A percentile compares a stretch with the other conserved stretches of the same genome.
Conservation (phyloP, 2,888 invertebrate species). For the Agrochola circellaris region DNA sequence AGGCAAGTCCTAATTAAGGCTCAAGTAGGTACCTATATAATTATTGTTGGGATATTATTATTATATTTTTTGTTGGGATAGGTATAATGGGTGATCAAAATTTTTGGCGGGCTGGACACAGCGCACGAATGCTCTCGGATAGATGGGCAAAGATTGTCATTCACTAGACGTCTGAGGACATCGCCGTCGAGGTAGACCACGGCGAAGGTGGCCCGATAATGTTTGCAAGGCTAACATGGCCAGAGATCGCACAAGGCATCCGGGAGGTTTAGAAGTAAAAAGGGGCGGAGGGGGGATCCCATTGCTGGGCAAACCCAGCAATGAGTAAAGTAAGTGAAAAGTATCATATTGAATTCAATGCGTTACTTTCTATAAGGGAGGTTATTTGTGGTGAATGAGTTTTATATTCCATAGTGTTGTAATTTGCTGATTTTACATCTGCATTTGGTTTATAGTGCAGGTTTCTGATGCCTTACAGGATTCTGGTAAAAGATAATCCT, state of each 20-base stretch:
- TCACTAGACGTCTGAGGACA: not conserved
- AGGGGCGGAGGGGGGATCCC: no score
- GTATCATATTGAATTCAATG: slow-evolving; percentile 14
- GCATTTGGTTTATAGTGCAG: not conserved
- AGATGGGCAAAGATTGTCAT: not conserved
- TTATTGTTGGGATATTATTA: no score
- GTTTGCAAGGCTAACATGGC: not conserved
- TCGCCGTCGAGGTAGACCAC: not conserved
- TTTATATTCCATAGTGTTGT: not conserved
- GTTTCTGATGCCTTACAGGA: not conserved
- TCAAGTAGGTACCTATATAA: no score
- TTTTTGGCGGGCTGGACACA: not conserved
- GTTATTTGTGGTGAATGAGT: slow-evolving; percentile 8
- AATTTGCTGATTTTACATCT: no score
- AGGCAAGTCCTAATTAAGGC: not conserved
- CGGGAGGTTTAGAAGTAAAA: not conserved
- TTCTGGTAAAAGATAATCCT: not conserved
- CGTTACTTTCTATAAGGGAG: not conserved
- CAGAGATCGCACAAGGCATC: not conserved
- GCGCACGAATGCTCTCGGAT: not conserved
- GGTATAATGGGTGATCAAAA: not conserved
- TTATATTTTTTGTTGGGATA: not conserved
- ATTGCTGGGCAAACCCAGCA: no score
- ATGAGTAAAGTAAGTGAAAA: slow-evolving; percentile 7
- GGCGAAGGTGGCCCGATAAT: not conserved